phyloP scores from a whole-genome alignment of 2,113 vertebrate species.

The Poecilia latipinna region DNA sequence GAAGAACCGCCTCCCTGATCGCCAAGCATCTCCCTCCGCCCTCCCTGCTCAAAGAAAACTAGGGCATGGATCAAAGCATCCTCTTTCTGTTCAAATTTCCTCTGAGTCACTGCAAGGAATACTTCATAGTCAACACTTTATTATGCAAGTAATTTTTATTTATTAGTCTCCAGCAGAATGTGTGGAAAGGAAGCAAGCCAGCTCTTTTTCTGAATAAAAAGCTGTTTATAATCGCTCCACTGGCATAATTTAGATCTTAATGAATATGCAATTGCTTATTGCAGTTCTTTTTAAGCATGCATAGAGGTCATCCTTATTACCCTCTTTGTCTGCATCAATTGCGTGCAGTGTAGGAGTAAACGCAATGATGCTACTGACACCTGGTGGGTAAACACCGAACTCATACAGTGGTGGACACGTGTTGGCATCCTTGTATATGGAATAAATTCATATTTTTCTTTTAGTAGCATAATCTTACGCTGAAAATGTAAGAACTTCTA shows the following conservation, averaged over 20 bases:
- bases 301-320: background rate
- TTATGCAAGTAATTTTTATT: background rate
- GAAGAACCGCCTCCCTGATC: slow-evolving; percentile 55
- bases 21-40: slow-evolving; percentile 58
- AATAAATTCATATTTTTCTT: too few relatives aligned
- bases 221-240: background rate
- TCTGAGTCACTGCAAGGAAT: background rate
- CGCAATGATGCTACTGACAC: slow-evolving; percentile 53
- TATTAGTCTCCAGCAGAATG: background rate
- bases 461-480: background rate
- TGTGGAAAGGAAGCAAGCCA: background rate
- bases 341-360: background rate
- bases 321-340: slow-evolving; percentile 40
- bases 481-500: background rate
- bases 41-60: slow-evolving; percentile 40
- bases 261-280: background rate
- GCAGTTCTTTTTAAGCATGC: background rate
- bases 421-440: too few relatives aligned
- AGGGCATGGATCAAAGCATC: slow-evolving; percentile 49
- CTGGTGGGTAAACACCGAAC: slow-evolving; percentile 56
- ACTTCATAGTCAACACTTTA: slow-evolving; percentile 6
- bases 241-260: background rate
- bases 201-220: background rate
- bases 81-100: background rate
- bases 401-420: background rate